Conservation (phyloP, 2,888 invertebrate genomes). For the Candidula unifasciata region DNA sequence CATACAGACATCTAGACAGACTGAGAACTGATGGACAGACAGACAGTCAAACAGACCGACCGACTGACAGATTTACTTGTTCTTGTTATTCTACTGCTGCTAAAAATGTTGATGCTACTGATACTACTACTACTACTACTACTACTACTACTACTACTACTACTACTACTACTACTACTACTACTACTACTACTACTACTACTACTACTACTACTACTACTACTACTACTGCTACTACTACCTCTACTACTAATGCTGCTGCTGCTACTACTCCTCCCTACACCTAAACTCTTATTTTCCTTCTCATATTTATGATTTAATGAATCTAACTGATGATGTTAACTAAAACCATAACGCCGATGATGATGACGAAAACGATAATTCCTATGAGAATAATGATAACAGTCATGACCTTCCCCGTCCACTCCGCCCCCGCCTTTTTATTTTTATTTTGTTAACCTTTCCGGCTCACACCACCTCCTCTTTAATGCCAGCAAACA, state of each 20-base stretch:
- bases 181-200: not conserved
- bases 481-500: not conserved
- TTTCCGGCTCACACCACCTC: not conserved
- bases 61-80: not conserved
- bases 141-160: not conserved
- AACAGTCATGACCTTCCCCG: not conserved
- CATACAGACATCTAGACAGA: too few relatives aligned
- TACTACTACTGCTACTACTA: not conserved
- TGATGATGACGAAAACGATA: not conserved
- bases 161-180: not conserved
- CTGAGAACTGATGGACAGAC: too few relatives aligned
- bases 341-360: not conserved
- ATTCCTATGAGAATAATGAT: not conserved
- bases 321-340: not conserved
- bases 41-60: not conserved
- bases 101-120: not conserved
- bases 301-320: not conserved
- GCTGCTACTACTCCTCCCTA: not conserved
- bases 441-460: too few relatives aligned
- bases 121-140: not conserved
- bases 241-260: too few relatives aligned
- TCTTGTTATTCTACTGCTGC: not conserved
- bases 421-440: not conserved
- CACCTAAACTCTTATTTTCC: not conserved
- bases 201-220: not conserved